Percentiles rank a stretch among this genome's conserved stretches.
These are phyloP conservation scores for Tipula lateralis DNA, from an alignment of 2,888 invertebrate genomes.

Conservation along the genomic window DNA sequence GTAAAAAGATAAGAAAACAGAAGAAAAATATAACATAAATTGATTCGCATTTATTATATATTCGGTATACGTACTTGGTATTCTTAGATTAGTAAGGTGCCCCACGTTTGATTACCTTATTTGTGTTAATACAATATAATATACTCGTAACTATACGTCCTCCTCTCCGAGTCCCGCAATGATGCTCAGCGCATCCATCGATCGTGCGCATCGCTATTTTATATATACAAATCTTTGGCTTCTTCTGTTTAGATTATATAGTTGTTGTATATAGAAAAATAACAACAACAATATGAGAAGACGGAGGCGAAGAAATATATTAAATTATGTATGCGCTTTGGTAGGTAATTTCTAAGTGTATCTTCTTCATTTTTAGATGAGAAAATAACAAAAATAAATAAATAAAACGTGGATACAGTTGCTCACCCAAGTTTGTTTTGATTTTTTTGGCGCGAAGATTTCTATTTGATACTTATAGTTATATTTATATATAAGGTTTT, in stretches of 20 bases:
- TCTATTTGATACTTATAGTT: background rate
- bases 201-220: background rate
- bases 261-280: background rate
- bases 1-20: background rate
- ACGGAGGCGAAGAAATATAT: background rate
- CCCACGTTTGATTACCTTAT: background rate
- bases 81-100: background rate
- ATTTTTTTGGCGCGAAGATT: background rate
- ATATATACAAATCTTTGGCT: background rate
- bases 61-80: background rate
- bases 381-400: background rate
- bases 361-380: background rate
- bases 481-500: too few species aligned
- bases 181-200: background rate
- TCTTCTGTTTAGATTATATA: background rate
- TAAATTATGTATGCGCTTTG: slow-evolving; percentile 14
- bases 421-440: background rate
- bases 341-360: slow-evolving; percentile 4
- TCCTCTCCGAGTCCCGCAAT: background rate
- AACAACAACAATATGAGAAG: background rate
- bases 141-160: background rate
- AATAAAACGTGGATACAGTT: background rate
- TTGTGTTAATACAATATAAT: too few species aligned
- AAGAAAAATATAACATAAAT: background rate
- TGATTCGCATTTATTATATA: background rate